Base-by-base conservation (phyloP, 2,888 invertebrate genomes). In the Acholoe squamosa region DNA sequence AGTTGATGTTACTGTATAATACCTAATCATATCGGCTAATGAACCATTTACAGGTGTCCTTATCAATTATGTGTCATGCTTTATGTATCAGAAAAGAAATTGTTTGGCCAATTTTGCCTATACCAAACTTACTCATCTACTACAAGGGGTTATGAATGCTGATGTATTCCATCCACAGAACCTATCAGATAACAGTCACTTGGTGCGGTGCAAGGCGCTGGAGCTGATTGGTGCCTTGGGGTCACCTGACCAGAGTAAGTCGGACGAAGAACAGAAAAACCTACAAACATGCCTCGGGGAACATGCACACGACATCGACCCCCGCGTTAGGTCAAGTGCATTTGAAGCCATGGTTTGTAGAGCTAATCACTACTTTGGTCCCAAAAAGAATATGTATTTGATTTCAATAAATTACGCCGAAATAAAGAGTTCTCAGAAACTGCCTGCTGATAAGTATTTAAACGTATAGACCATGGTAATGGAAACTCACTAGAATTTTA, bases 291-390 rank as follows among this genome's bases (percentile, higher is more conserved):
- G 98, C 90, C 97, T 99, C n/a, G 97, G 97, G 33, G 97, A 97
- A 93, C 98, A 98, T 96, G 98, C 98, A 80, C 97, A 98, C 95
- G 97, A 97, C 95, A 97, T 98, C 96, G 99, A 99, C 96, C 98
- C 99, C 0, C 97, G 99, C 94, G 99, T 99, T 10, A 97, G 99
- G 61, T 97, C 98, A 92, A 98, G 98, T 95, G 98, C 99, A 0
- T 98, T 99, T 95, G 97, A 98, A 93, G 98, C 98, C 0, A 97
- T 99, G 95, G 97, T 99, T 84, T 97, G 94, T 93, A 56, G 5
- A 61, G 19, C 61, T 19, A 61, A 54, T 14, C 54, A 54, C 19
- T 54, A 14, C 19, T 10, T 54, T 54, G 54, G 54, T 14, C 19
- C 10, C 54, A 14, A 54, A 54, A 54, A 19, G 10, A 19, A 54